phyloP scores from a whole-genome alignment of 2,797 vertebrate species.

The Rhinella marina region DNA sequence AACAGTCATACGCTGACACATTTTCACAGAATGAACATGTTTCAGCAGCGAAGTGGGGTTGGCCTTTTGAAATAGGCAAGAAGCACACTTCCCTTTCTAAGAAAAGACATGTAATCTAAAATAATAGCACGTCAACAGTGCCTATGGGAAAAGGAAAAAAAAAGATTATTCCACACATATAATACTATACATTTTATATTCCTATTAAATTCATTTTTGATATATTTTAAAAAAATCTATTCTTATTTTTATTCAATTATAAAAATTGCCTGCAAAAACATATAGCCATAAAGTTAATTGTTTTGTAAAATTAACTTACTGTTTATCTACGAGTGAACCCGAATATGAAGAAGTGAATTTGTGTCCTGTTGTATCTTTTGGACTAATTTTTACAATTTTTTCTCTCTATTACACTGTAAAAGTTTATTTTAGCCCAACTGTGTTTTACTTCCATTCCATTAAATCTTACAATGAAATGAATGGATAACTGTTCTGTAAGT shows the following conservation, averaged over 20 bases:
- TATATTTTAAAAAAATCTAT: not conserved
- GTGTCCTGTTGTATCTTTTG: constrained; percentile 13
- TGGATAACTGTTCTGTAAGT: constrained; percentile 54
- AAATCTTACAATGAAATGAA: constrained; percentile 59
- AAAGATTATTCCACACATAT: not conserved
- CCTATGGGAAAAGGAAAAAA: constrained; percentile 67
- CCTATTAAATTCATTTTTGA: not conserved
- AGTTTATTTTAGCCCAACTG: constrained; percentile 47
- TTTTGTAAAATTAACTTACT: constrained; percentile 28
- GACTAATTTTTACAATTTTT: constrained; percentile 16
- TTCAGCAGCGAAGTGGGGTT: constrained; percentile 79
- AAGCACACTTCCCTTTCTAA: constrained; percentile 79
- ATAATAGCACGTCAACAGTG: constrained; percentile 88
- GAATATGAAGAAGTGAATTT: constrained; percentile 11
- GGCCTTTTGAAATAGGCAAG: constrained; percentile 81
- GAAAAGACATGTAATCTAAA: constrained; percentile 87
- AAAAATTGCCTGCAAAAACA: not conserved
- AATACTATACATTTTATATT: not conserved
- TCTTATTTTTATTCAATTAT: not conserved
- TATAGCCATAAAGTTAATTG: not conserved
- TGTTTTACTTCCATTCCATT: constrained; percentile 42
- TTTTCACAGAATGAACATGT: constrained; percentile 80
- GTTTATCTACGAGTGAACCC: constrained; percentile 24
- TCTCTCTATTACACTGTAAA: constrained; percentile 12
- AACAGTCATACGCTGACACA: constrained; percentile 81